Percentiles rank a stretch among this genome's conserved stretches.
phyloP scores from a whole-genome alignment of 1,140 invertebrate genomes.

The Hycleus phaleratus region DNA sequence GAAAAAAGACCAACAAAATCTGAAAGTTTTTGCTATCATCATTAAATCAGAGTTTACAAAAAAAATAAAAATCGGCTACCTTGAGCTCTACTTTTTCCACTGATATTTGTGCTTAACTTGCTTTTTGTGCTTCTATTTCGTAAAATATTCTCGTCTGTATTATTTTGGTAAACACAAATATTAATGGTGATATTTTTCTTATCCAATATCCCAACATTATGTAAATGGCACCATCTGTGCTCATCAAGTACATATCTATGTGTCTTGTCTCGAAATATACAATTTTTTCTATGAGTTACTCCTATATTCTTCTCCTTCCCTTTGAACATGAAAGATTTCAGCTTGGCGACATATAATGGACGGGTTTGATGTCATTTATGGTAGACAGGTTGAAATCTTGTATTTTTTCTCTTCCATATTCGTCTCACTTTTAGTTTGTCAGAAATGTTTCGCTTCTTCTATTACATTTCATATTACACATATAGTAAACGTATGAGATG shows the following conservation, averaged over 20 bases:
- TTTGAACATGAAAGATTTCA: not conserved
- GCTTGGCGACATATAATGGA: conserved; percentile 4
- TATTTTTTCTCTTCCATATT: conserved; percentile 8
- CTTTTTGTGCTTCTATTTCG: too few relatives aligned
- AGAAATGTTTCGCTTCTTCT: conserved; percentile 15
- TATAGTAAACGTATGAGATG: conserved; percentile 21
- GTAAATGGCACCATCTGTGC: conserved; percentile 3
- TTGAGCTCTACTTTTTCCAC: too few relatives aligned
- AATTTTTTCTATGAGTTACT: too few relatives aligned
- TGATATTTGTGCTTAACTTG: too few relatives aligned
- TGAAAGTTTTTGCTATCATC: too few relatives aligned
- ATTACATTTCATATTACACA: conserved; percentile 4
- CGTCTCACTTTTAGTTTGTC: conserved; percentile 1
- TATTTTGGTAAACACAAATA: too few relatives aligned
- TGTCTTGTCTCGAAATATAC: not conserved
- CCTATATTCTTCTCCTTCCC: not conserved
- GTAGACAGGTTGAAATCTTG: conserved; percentile 25
- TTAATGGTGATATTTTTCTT: too few relatives aligned
- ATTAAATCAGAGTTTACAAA: too few relatives aligned
- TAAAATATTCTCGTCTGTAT: too few relatives aligned
- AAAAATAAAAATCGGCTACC: too few relatives aligned
- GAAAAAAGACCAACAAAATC: too few relatives aligned
- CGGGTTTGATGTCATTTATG: conserved; percentile 8
- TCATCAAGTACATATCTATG: not conserved
- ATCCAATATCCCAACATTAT: too few relatives aligned